Evolutionary conservation across 2,888 invertebrate species (phyloP).

Genomic region (Conomelus anceps): DNA sequence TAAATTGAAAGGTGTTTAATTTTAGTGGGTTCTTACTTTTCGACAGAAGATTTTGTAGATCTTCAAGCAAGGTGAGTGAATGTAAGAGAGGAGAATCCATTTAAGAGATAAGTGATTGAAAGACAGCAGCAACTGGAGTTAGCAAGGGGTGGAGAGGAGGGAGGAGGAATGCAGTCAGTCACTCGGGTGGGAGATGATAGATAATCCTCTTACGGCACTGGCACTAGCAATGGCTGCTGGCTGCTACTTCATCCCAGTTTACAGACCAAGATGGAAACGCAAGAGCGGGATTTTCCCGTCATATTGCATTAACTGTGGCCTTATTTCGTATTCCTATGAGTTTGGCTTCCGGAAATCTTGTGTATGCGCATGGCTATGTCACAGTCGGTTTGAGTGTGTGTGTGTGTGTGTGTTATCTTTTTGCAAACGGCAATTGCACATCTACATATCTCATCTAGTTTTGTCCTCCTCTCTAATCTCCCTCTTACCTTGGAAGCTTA

Average conservation of each 20-base stretch:
- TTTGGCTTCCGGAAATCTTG: not conserved
- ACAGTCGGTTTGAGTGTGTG: not conserved
- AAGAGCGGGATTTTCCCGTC: not conserved
- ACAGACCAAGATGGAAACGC: not conserved
- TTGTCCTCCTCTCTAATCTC: not conserved
- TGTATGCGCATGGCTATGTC: not conserved
- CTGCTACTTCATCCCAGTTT: not conserved
- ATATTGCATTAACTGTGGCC: not conserved
- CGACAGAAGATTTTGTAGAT: not conserved
- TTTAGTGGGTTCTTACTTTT: not conserved
- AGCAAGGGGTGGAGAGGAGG: not conserved
- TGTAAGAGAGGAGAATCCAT: not conserved
- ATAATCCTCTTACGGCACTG: not conserved
- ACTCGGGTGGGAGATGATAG: not conserved
- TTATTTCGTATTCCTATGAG: not conserved
- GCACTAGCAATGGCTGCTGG: not conserved
- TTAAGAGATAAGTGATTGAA: not conserved
- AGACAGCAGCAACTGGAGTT: not conserved
- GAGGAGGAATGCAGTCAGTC: not conserved
- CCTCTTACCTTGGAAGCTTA: not conserved
- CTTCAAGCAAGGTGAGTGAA: not conserved
- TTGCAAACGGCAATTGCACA: not conserved
- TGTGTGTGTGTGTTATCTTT: not conserved
- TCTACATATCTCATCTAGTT: not conserved
- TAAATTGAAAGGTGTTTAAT: not conserved